Evolutionary conservation across 1,140 invertebrate genomes (phyloP), one percentile per base, ranked within the genome.

Genomic region (Ceratoteleas bidentatus): DNA sequence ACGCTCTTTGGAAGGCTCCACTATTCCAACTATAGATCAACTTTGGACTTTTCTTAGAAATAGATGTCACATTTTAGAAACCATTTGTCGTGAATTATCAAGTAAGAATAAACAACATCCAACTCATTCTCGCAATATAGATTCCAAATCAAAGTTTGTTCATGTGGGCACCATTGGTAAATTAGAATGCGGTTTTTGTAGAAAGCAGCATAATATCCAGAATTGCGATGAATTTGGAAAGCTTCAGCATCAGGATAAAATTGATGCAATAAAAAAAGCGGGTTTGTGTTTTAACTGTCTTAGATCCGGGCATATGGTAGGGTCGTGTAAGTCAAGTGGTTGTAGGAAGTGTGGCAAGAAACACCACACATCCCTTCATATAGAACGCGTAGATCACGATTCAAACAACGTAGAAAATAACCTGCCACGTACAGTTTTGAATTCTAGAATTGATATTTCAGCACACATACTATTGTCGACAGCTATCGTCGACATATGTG

Each of bases 401-500:
- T 8, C 49, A 38, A 6, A n/a, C 11, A 16, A 64, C 8, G 0
- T 24, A 11, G 6, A 58, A 13, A 9, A 38, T 9, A 5, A 32
- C 1, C 36, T 11, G 8, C 5, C n/a, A 7, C 47, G 47, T 49
- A 68, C 53, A 2, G 9, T 38, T 2, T 58, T 68, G 13, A 56
- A 66, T 14, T 45, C 65, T 11, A n/a, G 15, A 0, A 50, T 16
- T 36, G 40, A 68, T 16, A 24, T 0, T 38, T 34, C 70, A 34
- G 32, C 52, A 3, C 66, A 76, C 2, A 52, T 85, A 15, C 24
- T 85, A n/a, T 81, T 87, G 36, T 81, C 81, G 8, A 87, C 81
- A 10, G 85, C 85, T 10, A n/a, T 83, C 11, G 68, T 87, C 2
- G 33, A 81, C 11, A 56, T 87, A 14, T 14, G 57, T 3, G 76